These are phyloP conservation scores for Ptychochromis oligacanthus DNA, from an alignment of 2,113 vertebrate species.

Conservation along the genomic window DNA sequence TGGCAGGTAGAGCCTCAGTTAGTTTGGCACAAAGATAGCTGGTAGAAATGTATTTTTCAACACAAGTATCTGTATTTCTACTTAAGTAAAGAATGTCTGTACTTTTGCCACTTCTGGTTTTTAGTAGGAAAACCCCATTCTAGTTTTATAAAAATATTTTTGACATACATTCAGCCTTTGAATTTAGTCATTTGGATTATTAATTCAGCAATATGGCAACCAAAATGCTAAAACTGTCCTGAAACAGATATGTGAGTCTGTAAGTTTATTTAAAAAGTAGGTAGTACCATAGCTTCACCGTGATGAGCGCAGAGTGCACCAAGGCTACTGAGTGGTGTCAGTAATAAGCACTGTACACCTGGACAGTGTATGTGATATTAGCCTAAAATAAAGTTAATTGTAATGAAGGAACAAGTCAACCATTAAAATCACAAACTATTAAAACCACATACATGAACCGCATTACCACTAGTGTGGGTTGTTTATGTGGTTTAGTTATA, in stretches of 20 bases:
- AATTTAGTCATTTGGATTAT: not conserved
- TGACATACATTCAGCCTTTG: not conserved
- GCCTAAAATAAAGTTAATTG: not conserved
- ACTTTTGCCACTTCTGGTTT: no score
- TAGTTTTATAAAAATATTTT: not conserved
- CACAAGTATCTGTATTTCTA: no score
- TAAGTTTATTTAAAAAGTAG: not conserved
- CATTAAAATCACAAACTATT: not conserved
- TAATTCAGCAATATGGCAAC: not conserved
- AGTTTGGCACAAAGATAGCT: no score
- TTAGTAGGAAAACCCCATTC: not conserved
- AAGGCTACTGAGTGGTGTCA: not conserved
- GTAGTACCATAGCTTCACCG: not conserved
- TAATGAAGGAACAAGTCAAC: not conserved
- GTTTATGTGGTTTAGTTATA: not conserved
- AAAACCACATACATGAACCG: not conserved
- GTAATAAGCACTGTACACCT: not conserved
- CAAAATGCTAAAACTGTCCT: no score
- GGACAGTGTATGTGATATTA: not conserved
- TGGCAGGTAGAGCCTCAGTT: no score
- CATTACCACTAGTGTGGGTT: not conserved
- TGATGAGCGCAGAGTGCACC: not conserved
- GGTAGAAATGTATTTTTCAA: no score
- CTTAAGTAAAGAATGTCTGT: no score
- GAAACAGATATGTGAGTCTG: not conserved